A percentile compares a stretch with the other conserved stretches of the same genome.
Conservation (phyloP, 2,888 invertebrate species). For the Cartodere bifasciata region DNA sequence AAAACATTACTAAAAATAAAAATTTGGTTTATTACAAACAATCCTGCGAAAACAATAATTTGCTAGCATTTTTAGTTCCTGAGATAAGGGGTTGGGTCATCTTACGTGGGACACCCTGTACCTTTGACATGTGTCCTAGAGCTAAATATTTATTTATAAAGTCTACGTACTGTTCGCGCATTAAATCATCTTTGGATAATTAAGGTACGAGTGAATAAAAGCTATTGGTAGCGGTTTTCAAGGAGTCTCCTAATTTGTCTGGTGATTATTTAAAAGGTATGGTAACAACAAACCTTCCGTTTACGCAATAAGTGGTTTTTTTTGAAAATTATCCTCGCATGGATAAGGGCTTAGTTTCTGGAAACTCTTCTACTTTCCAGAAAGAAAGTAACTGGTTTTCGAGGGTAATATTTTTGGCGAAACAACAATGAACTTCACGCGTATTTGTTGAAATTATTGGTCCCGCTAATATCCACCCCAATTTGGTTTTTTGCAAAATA, state of each 20-base stretch:
- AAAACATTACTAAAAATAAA: too few species aligned
- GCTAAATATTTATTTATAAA: conserved; percentile 8
- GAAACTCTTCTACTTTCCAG: conserved; percentile 10
- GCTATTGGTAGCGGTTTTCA: conserved; percentile 3
- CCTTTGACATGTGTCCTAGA: conserved; percentile 9
- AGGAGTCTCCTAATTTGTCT: conserved; percentile 5
- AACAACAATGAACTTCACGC: conserved; percentile 5
- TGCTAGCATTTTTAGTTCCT: too few species aligned
- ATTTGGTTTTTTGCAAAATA: conserved; percentile 6
- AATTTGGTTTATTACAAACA: too few species aligned
- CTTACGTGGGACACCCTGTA: too few species aligned
- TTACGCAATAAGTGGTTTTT: conserved; percentile 1
- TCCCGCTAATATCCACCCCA: conserved; percentile 6
- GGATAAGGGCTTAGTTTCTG: conserved; percentile 1
- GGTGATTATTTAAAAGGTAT: conserved; percentile 7
- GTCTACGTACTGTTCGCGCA: background rate
- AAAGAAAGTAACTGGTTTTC: conserved; percentile 7
- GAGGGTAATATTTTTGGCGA: background rate
- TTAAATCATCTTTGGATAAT: conserved; percentile 1
- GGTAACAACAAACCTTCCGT: conserved; percentile 7
- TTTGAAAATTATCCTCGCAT: conserved; percentile 6
- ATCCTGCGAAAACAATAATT: too few species aligned
- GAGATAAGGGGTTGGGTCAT: too few species aligned
- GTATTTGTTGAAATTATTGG: background rate
- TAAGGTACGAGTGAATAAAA: conserved; percentile 4